Percentiles rank a stretch among this genome's conserved stretches.
These are phyloP conservation scores for Typhlichthys eigenmanni DNA, from an alignment of 2,797 vertebrate species.

Conservation along the genomic window DNA sequence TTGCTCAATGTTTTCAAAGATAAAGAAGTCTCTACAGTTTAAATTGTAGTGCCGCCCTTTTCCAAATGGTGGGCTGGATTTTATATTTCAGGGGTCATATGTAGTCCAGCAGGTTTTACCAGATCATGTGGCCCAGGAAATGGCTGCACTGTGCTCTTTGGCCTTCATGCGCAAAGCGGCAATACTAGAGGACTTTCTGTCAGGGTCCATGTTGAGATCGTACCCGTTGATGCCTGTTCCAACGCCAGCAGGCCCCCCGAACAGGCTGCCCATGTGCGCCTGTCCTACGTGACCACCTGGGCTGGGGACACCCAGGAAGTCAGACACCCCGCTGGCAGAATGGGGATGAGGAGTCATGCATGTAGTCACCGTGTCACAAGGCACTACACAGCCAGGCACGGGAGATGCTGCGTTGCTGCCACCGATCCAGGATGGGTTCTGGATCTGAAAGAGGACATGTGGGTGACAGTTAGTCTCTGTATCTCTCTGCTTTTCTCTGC, in stretches of 20 bases:
- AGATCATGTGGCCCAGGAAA: conserved; percentile 98
- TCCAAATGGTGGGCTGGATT: conserved; percentile 35
- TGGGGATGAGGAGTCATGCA: conserved; percentile 98
- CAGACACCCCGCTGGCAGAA: conserved; percentile 85
- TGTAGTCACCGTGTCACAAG: conserved; percentile 91
- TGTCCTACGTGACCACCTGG: conserved; percentile 89
- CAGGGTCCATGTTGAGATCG: conserved; percentile 94
- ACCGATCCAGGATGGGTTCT: conserved; percentile 96
- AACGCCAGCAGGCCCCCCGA: conserved; percentile 84
- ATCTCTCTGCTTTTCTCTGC: conserved; percentile 7
- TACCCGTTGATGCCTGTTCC: conserved; percentile 90
- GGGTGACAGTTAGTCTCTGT: not conserved
- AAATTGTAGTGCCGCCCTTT: conserved; percentile 42
- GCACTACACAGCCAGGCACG: conserved; percentile 92
- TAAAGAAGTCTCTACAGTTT: conserved; percentile 60
- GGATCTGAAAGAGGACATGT: conserved; percentile 80
- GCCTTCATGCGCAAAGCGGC: conserved; percentile 97
- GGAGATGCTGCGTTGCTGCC: conserved; percentile 90
- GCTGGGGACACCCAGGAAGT: conserved; percentile 88
- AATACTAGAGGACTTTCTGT: conserved; percentile 98
- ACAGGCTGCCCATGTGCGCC: conserved; percentile 95
- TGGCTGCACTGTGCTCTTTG: conserved; percentile 99
- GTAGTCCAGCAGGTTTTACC: conserved; percentile 33
- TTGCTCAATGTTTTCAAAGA: conserved; percentile 60
- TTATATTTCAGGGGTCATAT: conserved; percentile 38